These are phyloP conservation scores for Calameuta filiformis DNA, from an alignment of 2,888 invertebrate species.

Conservation along the genomic window DNA sequence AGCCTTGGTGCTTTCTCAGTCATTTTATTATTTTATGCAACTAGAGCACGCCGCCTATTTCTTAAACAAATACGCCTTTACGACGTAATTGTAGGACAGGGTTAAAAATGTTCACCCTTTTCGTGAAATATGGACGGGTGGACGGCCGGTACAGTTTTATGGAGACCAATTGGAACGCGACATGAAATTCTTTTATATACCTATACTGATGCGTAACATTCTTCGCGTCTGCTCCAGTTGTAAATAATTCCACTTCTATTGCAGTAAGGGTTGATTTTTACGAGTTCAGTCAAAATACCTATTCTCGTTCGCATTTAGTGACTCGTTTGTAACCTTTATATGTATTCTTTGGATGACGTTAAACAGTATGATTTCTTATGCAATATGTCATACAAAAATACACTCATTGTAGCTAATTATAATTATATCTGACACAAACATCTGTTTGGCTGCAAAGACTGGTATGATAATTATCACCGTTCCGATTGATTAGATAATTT, in stretches of 20 bases:
- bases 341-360: neutral
- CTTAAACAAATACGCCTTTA: constrained; percentile 48
- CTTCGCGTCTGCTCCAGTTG: constrained; percentile 54
- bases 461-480: neutral
- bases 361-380: neutral
- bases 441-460: neutral
- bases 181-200: constrained; percentile 36
- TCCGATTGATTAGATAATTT: neutral
- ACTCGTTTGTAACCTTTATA: neutral
- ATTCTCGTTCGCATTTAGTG: neutral
- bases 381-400: neutral
- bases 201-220: constrained; percentile 6
- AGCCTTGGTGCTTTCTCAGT: constrained; percentile 35
- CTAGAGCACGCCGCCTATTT: constrained; percentile 46
- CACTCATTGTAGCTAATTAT: neutral
- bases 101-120: constrained; percentile 59
- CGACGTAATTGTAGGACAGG: constrained; percentile 58
- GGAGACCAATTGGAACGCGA: constrained; percentile 31
- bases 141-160: constrained; percentile 34
- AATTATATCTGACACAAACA: neutral
- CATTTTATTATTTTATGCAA: constrained; percentile 56
- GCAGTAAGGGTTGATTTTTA: constrained; percentile 49
- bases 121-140: constrained; percentile 47
- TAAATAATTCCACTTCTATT: constrained; percentile 49
- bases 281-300: constrained; percentile 10